Evolutionary conservation across 2,113 vertebrate genomes (phyloP), one percentile per base, ranked within the genome.

Genomic region (Gymnorhina tibicen): DNA sequence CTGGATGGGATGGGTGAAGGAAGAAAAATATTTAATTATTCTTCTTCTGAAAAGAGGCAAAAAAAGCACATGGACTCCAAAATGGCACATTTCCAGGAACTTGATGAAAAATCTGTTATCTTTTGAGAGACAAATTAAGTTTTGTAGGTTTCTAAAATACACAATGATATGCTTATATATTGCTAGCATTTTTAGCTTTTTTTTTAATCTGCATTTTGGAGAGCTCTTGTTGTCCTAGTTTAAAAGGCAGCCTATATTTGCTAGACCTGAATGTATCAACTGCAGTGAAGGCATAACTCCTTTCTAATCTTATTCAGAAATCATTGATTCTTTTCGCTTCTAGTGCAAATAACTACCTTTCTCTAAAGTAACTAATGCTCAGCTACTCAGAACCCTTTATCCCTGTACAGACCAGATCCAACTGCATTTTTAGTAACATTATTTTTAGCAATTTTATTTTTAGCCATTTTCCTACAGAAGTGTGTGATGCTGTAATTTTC

Each of bases 91-190:
- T 96, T 96, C 96, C 96, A 95, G 73, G 86, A 94, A 84, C 68
- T 58, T 85, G 93, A 89, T 82, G 44, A 95, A 96, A 96, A 97
- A 97, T 96, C 88, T 97, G 95, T 94, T 93, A 75, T 96, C n/a
- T 93, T 92, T 78, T 68, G 49, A 92, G 69, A 75, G 66, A 86
- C 28, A 89, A 94, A 93, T 89, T 82, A 89, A 92, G 20, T 92
- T 91, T 72, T 62, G 26, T 50, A 15, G 13, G 5, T 68, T 94
- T 95, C 56, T 91, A 89, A 96, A 91, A 84, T 56, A 39, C 37
- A 84, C 47, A 94, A 52, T 86, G 23, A 33, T 81, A 89, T 18
- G 12, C 23, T 66, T 78, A 33, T 55, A 55, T 33, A 24, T 12
- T 74, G 42, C 16, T 46, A 78, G 33, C 1, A 4, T 33, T 85